Base-by-base conservation (phyloP, 2,888 invertebrate species). In the Plebejus argus region DNA sequence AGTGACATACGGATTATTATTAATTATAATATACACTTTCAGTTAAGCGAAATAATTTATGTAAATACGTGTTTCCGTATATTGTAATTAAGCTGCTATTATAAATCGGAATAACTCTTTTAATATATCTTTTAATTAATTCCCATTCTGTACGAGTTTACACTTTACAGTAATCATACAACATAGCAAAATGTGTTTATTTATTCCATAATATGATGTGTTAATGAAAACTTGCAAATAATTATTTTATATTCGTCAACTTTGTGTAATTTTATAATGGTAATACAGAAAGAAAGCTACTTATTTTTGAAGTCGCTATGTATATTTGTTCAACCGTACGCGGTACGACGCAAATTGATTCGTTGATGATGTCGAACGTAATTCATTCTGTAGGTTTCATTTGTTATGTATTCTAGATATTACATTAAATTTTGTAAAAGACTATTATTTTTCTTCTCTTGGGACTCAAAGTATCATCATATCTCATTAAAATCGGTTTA, bases 41-140 rank as follows among this genome's bases (percentile, higher is more conserved):
- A 39, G 20, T 71, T 71, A 71, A 39, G 3, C 10, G 20, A 39
- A 71, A 39, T 71, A 71, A 71, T 71, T 71, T 71, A 71, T 71
- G 71, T 39, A 71, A 71, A 71, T 71, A 71, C 10, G 39, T 71
- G 12, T 20, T 71, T 39, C 20, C 39, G 18, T 39, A n/a, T 71
- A 71, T n/a, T 71, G 71, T n/a, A 39, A 39, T 71, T 39, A 71
- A 39, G 45, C 45, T 45, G 45, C 39, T 45, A 72, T 45, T 72
- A 45, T 72, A 45, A 72, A 39, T 72, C 45, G 72, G 10, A 72
- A 72, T 72, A 45, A 72, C 72, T 39, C 72, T 72, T 72, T 72
- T 72, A 72, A 72, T 72, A n/a, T 66, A 33, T 66, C 28, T 66
- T 66, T 66, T 66, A 66, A 66, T 66, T 66, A 66, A 28, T 15